Percentiles rank a stretch among this genome's conserved stretches.
These are phyloP conservation scores for Pseudochirops cupreus DNA, from an alignment of 2,797 vertebrate genomes.

Conservation along the genomic window DNA sequence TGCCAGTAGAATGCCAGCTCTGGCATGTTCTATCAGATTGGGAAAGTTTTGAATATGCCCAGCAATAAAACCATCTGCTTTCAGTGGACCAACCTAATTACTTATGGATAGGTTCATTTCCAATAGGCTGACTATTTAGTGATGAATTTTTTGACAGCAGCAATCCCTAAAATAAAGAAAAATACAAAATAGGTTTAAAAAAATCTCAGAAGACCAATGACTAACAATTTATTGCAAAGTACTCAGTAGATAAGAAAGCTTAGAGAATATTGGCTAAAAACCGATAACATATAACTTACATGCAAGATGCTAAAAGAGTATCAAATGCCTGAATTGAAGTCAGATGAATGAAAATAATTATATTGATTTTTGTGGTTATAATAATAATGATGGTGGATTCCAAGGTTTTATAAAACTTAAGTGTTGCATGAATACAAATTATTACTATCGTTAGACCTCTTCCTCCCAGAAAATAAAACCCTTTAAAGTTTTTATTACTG, in stretches of 20 bases:
- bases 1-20: neutral
- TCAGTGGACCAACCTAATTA: neutral
- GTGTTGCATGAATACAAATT: neutral
- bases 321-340: slow-evolving; percentile 8
- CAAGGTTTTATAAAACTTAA: neutral
- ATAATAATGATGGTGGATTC: neutral
- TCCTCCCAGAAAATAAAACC: neutral
- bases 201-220: neutral
- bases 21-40: neutral
- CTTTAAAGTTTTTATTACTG: slow-evolving; percentile 36
- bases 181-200: neutral
- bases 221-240: neutral
- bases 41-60: neutral
- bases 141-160: neutral
- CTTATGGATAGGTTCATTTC: neutral
- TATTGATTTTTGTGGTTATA: slow-evolving; percentile 40
- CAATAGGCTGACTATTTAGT: neutral
- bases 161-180: neutral
- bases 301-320: slow-evolving; percentile 28
- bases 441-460: neutral
- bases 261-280: neutral
- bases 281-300: neutral
- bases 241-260: neutral
- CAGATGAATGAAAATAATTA: slow-evolving; percentile 23
- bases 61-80: neutral